These are phyloP conservation scores for Danaus melanippus DNA, from an alignment of 1,140 invertebrate genomes.

Conservation along the genomic window DNA sequence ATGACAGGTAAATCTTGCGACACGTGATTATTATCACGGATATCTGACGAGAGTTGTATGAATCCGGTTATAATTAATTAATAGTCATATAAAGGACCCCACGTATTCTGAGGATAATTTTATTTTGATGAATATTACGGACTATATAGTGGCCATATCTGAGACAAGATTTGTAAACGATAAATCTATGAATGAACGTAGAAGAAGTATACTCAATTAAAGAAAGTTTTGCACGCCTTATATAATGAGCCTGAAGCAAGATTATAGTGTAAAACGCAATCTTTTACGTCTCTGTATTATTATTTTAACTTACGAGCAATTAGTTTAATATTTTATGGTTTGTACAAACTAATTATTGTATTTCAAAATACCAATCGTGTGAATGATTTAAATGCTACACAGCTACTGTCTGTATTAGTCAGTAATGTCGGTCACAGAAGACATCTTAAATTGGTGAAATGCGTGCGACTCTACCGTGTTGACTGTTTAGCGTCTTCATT, in stretches of 20 bases:
- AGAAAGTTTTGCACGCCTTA: too few relatives aligned
- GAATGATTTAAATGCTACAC: too few relatives aligned
- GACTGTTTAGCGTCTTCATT: slow-evolving; percentile 31
- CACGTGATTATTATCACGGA: slow-evolving; percentile 28
- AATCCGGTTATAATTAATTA: slow-evolving; percentile 42
- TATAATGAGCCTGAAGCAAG: too few relatives aligned
- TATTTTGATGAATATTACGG: too few relatives aligned
- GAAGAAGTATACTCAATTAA: slow-evolving; percentile 10
- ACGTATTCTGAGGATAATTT: slow-evolving; percentile 3
- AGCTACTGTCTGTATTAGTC: slow-evolving; percentile 36
- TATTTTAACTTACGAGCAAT: too few relatives aligned
- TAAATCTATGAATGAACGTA: slow-evolving; percentile 12
- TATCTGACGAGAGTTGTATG: slow-evolving; percentile 13
- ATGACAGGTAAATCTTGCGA: slow-evolving; percentile 18
- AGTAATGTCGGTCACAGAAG: slow-evolving; percentile 38
- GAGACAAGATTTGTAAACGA: too few relatives aligned
- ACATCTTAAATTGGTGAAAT: slow-evolving; percentile 23
- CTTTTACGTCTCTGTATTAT: too few relatives aligned
- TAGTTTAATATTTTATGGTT: too few relatives aligned
- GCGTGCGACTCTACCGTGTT: slow-evolving; percentile 23
- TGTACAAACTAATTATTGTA: too few relatives aligned
- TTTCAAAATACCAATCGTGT: too few relatives aligned
- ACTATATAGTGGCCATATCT: too few relatives aligned
- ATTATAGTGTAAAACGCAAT: too few relatives aligned
- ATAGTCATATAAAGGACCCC: slow-evolving; percentile 8